These are phyloP conservation scores for Sander vitreus DNA, from an alignment of 2,113 vertebrate genomes.

Conservation along the genomic window DNA sequence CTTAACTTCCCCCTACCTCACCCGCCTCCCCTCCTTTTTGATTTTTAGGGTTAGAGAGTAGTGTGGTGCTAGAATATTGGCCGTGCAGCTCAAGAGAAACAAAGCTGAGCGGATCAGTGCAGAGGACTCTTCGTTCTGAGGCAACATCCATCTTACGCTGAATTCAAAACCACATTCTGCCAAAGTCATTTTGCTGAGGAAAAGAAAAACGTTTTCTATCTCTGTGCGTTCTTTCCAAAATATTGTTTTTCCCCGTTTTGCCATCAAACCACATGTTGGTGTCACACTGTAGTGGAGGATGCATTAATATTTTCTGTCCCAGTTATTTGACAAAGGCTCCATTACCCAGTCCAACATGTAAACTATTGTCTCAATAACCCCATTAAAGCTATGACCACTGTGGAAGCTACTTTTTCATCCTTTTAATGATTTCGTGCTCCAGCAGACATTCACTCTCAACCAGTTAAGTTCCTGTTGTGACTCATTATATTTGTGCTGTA, in stretches of 20 bases:
- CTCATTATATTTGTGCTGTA: conserved; percentile 11
- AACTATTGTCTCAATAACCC: conserved; percentile 26
- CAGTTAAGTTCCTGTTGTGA: background rate
- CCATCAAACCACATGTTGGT: conserved; percentile 25
- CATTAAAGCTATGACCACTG: conserved; percentile 9
- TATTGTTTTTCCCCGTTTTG: background rate
- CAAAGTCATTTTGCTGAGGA: conserved; percentile 39
- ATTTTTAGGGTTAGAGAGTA: conserved; percentile 49
- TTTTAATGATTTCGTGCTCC: conserved; percentile 16
- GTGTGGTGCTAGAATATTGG: conserved; percentile 51
- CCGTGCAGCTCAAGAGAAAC: conserved; percentile 54
- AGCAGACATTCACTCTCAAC: conserved; percentile 9
- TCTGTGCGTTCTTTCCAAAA: conserved; percentile 13
- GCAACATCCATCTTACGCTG: conserved; percentile 48
- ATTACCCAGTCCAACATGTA: conserved; percentile 16
- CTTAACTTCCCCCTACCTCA: background rate
- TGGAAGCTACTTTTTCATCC: conserved; percentile 17
- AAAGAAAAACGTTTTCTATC: conserved; percentile 27
- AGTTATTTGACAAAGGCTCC: conserved; percentile 13
- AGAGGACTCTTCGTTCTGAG: conserved; percentile 26
- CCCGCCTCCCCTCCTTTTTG: background rate
- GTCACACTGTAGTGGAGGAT: conserved; percentile 15
- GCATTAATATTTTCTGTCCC: conserved; percentile 13
- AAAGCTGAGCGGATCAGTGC: conserved; percentile 13
- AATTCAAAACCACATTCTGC: conserved; percentile 50